Evolutionary conservation across 1,140 invertebrate species (phyloP), one percentile per base, ranked within the genome.

Genomic region (Lerema accius): DNA sequence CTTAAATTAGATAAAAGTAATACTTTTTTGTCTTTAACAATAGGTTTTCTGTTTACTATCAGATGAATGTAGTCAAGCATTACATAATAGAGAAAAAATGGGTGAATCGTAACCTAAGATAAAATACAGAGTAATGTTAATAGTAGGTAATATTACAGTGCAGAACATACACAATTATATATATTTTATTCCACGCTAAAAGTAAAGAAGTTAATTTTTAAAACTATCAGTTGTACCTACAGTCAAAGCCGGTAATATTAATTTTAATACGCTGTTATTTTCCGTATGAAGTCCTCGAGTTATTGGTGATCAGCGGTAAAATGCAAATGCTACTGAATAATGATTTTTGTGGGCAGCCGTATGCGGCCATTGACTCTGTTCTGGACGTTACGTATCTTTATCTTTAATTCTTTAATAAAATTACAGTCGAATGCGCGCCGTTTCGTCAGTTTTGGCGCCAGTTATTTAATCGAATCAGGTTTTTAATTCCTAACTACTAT

Each of bases 251-350:
- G 10, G 15, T 11, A 53, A 53, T n/a, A 39, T 42, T 11, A 49
- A 49, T 49, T 49, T 53, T 56, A 43, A 15, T 32, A 28, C 48
- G 15, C 40, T 28, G 23, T 43, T 23, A 42, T 61, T 59, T 42
- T 56, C 49, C 61, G 50, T 61, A 51, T 64, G 63, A 74, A 67
- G 26, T 62, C 35, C 39, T 45, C 67, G 66, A 66, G 58, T 69
- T 70, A 69, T 74, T 65, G 50, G 60, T 66, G 53, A 65, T 69
- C 60, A 69, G 63, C 72, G 73, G 67, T 74, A 78, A 74, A 80
- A 83, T 83, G 78, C 73, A 78, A 83, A 84, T 86, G 67, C 65
- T 72, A 72, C 72, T 73, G 73, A 78, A 79, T 82, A 78, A 82
- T 78, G 70, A 80, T 80, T 82, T 80, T 74, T 69, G 71, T 73